Percentiles rank a stretch among this genome's conserved stretches.
Evolutionary conservation across 2,113 vertebrate species (phyloP).

Genomic region (Paralichthys olivaceus): DNA sequence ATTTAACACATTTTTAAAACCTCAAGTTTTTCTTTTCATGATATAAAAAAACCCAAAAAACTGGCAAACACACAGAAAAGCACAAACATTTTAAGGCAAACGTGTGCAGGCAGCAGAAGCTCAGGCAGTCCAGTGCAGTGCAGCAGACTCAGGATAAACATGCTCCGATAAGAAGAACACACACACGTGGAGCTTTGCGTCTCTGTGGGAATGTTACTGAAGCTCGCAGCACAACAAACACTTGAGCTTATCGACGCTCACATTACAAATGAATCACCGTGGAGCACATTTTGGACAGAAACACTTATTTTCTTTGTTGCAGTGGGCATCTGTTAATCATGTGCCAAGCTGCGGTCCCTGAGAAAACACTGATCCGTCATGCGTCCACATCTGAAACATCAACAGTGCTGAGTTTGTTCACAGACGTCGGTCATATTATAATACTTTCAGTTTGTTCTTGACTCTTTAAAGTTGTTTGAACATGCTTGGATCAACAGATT

Average conservation of each 20-base stretch:
- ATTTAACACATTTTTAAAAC: constrained; percentile 24
- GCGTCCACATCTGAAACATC: neutral
- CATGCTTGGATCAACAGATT: no score
- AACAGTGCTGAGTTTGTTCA: neutral
- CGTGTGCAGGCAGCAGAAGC: constrained; percentile 39
- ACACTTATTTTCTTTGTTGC: constrained; percentile 10
- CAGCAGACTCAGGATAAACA: neutral
- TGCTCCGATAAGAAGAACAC: neutral
- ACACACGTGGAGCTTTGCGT: neutral
- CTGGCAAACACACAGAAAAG: constrained; percentile 30
- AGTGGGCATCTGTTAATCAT: neutral
- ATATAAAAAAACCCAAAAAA: constrained; percentile 64
- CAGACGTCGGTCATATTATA: neutral
- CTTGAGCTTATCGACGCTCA: neutral
- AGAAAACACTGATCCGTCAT: constrained; percentile 58
- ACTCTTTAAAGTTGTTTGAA: no score
- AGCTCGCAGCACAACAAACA: constrained; percentile 8
- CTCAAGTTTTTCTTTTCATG: neutral
- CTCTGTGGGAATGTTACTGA: constrained; percentile 22
- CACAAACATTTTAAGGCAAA: constrained; percentile 59
- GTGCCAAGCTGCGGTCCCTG: constrained; percentile 54
- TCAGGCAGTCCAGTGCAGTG: constrained; percentile 16
- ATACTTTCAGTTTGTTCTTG: neutral
- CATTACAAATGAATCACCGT: neutral
- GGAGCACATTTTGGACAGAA: neutral